Evolutionary conservation across 1,140 invertebrate genomes (phyloP).

Genomic region (Pomacea maculata): DNA sequence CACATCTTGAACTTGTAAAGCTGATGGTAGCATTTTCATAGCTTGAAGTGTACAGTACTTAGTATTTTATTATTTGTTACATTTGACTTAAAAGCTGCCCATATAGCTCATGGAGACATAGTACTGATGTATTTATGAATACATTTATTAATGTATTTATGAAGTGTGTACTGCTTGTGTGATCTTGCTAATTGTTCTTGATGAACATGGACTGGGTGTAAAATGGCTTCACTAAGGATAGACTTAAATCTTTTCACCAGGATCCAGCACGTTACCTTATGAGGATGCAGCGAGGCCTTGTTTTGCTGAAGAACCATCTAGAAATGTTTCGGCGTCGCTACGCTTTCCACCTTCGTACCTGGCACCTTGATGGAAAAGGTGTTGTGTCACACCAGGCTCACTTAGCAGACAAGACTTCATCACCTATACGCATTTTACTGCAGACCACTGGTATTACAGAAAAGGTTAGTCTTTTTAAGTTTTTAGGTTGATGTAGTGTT

Average conservation of each 20-base stretch:
- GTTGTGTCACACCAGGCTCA: conserved; percentile 73
- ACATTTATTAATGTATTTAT: no score
- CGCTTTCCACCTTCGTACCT: conserved; percentile 61
- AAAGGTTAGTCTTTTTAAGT: conserved; percentile 50
- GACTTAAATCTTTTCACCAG: conserved; percentile 34
- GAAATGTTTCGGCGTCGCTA: conserved; percentile 87
- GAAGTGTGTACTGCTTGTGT: no score
- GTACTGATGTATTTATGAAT: no score
- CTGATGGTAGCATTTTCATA: no score
- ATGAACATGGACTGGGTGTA: no score
- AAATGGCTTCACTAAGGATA: neutral
- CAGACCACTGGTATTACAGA: conserved; percentile 84
- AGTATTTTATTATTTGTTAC: no score
- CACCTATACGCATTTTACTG: conserved; percentile 78
- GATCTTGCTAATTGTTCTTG: no score
- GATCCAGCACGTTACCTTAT: conserved; percentile 82
- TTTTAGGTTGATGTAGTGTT: neutral
- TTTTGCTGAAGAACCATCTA: conserved; percentile 89
- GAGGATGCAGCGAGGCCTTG: conserved; percentile 87
- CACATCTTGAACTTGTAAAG: no score
- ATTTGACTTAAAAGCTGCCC: no score
- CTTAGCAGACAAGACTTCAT: conserved; percentile 68
- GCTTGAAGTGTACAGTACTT: no score
- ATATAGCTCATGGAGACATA: no score
- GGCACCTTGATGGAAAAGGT: conserved; percentile 81